These are phyloP conservation scores for Dicyrtomina minuta DNA, from an alignment of 2,888 invertebrate species.

Conservation along the genomic window DNA sequence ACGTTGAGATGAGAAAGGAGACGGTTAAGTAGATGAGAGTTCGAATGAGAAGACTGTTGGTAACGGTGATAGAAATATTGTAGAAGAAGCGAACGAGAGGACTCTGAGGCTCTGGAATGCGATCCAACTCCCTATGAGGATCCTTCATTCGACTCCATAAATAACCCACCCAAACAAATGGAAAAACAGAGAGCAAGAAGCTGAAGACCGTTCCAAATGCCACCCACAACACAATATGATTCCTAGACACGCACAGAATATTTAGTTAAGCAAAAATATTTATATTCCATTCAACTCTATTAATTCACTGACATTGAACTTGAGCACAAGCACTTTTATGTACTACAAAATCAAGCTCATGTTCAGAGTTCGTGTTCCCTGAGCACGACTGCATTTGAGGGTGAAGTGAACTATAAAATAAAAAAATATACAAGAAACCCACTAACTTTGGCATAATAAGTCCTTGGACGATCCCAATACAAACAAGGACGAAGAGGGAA, in stretches of 20 bases:
- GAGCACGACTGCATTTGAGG: too few species aligned
- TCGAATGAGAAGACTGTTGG: constrained; percentile 66
- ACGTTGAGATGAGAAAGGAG: constrained; percentile 65
- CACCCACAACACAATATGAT: constrained; percentile 49
- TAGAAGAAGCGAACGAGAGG: constrained; percentile 62
- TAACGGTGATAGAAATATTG: constrained; percentile 64
- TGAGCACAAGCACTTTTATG: not conserved
- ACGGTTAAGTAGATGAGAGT: constrained; percentile 69
- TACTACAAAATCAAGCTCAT: too few species aligned
- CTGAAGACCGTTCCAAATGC: constrained; percentile 52
- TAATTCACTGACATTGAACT: constrained; percentile 2
- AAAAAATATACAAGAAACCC: too few species aligned
- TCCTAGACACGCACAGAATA: constrained; percentile 28
- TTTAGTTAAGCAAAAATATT: not conserved
- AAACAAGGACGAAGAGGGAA: constrained; percentile 64
- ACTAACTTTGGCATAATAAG: constrained; percentile 59
- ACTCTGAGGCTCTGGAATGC: constrained; percentile 49
- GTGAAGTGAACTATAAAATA: too few species aligned
- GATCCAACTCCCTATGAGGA: constrained; percentile 58
- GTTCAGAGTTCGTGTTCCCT: too few species aligned
- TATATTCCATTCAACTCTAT: not conserved
- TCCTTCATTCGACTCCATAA: constrained; percentile 64
- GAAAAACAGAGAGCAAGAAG: constrained; percentile 65
- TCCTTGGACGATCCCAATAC: constrained; percentile 65
- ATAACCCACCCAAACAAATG: constrained; percentile 75